Conservation (phyloP, 92 coral and sea anemone species). For the Nematostella vectensis region DNA sequence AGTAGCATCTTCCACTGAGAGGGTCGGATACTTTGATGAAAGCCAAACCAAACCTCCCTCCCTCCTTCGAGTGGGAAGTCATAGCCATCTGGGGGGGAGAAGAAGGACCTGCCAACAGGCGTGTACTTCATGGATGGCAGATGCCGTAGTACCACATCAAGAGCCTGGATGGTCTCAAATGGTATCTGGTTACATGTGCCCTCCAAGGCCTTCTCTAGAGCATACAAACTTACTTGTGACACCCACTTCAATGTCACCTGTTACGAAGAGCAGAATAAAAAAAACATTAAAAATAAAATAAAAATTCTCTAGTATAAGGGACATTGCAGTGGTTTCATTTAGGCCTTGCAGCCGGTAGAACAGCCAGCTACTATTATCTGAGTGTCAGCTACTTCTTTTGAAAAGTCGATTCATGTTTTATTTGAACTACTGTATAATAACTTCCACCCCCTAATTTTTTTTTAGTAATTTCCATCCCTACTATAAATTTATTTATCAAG, state of each 20-base stretch:
- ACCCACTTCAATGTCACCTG: constrained; percentile 93
- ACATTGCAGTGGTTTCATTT: too few relatives aligned
- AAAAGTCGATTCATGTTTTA: too few relatives aligned
- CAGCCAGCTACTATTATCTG: too few relatives aligned
- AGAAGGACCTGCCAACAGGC: constrained; percentile 92
- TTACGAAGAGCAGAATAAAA: neutral
- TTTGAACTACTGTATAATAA: too few relatives aligned
- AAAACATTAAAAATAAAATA: neutral
- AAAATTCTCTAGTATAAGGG: too few relatives aligned
- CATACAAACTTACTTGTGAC: constrained; percentile 75
- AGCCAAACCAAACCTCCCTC: constrained; percentile 98
- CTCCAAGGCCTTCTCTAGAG: constrained; percentile 76
- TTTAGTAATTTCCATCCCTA: too few relatives aligned
- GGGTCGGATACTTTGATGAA: constrained; percentile 96
- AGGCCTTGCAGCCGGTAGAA: too few relatives aligned
- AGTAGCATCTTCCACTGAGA: constrained; percentile 99
- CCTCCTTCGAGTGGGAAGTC: constrained; percentile 76
- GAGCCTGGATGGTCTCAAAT: constrained; percentile 90
- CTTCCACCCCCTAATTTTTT: too few relatives aligned
- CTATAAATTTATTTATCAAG: too few relatives aligned
- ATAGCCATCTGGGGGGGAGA: constrained; percentile 77
- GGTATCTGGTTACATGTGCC: constrained; percentile 84
- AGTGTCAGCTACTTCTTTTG: too few relatives aligned
- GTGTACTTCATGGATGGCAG: constrained; percentile 85
- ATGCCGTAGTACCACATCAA: constrained; percentile 87